These are phyloP conservation scores for Ochropleura leucogaster DNA, from an alignment of 2,888 invertebrate genomes.

Conservation along the genomic window DNA sequence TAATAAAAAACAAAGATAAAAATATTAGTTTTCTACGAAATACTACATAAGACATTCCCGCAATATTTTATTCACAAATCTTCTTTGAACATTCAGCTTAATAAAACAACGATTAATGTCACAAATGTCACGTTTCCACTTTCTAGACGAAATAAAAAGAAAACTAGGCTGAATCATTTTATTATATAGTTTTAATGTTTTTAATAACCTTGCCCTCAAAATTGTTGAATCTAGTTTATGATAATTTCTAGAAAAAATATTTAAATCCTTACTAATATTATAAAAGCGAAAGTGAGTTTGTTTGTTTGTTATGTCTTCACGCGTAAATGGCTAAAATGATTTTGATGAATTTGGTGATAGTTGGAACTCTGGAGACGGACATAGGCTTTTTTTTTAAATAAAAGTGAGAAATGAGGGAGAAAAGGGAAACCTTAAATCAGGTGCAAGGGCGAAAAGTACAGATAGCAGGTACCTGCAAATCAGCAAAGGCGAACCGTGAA, in stretches of 20 bases:
- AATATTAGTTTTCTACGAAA: slow-evolving; percentile 27
- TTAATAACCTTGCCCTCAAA: slow-evolving; percentile 50
- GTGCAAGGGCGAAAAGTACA: too few species aligned
- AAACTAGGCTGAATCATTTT: slow-evolving; percentile 18
- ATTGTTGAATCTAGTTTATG: slow-evolving; percentile 15
- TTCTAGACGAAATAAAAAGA: slow-evolving; percentile 6
- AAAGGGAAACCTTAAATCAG: too few species aligned
- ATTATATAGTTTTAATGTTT: background rate
- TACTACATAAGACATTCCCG: background rate
- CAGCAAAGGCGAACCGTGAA: too few species aligned
- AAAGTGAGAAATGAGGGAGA: too few species aligned
- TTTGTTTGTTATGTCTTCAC: too few species aligned
- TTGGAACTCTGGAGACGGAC: too few species aligned
- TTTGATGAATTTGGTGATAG: too few species aligned
- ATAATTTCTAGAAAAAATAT: slow-evolving; percentile 35
- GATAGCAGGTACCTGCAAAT: too few species aligned
- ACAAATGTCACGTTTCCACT: slow-evolving; percentile 12
- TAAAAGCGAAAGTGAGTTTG: too few species aligned
- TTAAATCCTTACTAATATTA: background rate
- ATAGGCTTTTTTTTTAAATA: too few species aligned
- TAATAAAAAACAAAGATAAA: background rate
- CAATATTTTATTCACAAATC: slow-evolving; percentile 22
- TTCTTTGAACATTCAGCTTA: slow-evolving; percentile 27
- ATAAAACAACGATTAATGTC: slow-evolving; percentile 44
- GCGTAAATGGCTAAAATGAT: too few species aligned